phyloP scores from a whole-genome alignment of 2,113 vertebrate species.

The Macroglossus sobrinus region DNA sequence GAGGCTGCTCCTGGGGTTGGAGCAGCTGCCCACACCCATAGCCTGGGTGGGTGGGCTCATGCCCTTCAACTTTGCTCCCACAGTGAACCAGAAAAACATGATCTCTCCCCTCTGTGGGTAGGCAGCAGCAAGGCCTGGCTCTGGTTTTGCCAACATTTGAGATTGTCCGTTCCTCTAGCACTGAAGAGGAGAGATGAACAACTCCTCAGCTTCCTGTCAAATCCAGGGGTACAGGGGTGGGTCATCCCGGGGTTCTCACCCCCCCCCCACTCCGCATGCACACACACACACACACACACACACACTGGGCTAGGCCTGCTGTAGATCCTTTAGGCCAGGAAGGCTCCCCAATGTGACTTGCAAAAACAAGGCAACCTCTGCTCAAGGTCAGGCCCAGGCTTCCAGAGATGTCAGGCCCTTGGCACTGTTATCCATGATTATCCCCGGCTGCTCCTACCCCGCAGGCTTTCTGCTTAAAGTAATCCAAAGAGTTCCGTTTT shows the following conservation, averaged over 20 bases:
- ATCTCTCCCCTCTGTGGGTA: accelerated
- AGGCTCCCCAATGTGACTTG: not conserved
- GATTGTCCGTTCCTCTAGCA: not conserved
- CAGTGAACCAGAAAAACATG: accelerated
- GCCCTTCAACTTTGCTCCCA: not conserved
- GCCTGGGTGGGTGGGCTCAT: accelerated
- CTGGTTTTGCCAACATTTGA: not conserved
- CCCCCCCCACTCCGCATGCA: too few relatives aligned
- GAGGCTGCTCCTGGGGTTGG: too few relatives aligned
- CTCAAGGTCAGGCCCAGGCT: not conserved
- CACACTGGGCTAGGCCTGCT: not conserved
- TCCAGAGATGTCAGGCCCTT: not conserved
- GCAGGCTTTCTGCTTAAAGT: not conserved
- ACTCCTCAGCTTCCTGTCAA: not conserved
- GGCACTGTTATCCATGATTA: not conserved
- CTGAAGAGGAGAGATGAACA: not conserved
- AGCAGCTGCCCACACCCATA: not conserved
- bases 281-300: too few relatives aligned
- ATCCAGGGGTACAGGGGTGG: accelerated
- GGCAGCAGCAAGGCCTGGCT: not conserved
- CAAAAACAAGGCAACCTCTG: not conserved
- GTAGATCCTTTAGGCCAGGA: accelerated
- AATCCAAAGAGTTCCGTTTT: not conserved
- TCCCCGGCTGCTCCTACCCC: not conserved
- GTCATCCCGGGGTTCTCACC: accelerated